Evolutionary conservation across 2,888 invertebrate genomes (phyloP), one percentile per base, ranked within the genome.

Genomic region (Cyclophora punctaria): DNA sequence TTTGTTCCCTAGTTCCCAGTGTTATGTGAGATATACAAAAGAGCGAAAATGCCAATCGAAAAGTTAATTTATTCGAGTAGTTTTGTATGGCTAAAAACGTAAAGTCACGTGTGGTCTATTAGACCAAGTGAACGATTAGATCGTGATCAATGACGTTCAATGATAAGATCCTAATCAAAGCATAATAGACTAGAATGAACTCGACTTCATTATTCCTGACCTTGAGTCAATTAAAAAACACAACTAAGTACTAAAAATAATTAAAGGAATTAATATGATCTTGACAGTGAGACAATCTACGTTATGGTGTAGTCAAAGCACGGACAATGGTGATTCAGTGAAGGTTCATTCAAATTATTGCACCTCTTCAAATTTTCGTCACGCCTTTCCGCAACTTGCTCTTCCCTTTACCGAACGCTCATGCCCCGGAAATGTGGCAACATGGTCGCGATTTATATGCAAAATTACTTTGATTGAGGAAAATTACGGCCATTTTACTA

Each of bases 391-490:
- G 59, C 55, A 51, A 46, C 54, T 57, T 56, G 58, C 52, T 54
- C 61, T 57, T 59, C 59, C 48, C 55, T 53, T 51, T 65, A 64
- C 62, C 59, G 56, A 49, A 48, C 58, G 54, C 66, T 53, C 58
- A 73, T 67, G 66, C 58, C 62, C 60, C 52, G 56, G 59, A 52
- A 64, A 60, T 50, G 59, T 55, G 57, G 58, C 50, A 63, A 63
- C 62, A 66, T 50, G 64, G 63, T 48, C 67, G 55, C 59, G 50
- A 62, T 63, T 65, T 57, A 66, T 62, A 65, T 68, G 64, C 65
- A 62, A 61, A 66, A 62, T 61, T 59, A 69, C 71, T 68, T 77
- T 63, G 63, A 71, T 72, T 69, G 60, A 74, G 77, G 77, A 77
- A 74, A 67, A 68, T 60, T 44, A 37, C 37, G 37, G 37, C 37